phyloP scores from a whole-genome alignment of 2,113 vertebrate genomes.

The Poecile atricapillus region DNA sequence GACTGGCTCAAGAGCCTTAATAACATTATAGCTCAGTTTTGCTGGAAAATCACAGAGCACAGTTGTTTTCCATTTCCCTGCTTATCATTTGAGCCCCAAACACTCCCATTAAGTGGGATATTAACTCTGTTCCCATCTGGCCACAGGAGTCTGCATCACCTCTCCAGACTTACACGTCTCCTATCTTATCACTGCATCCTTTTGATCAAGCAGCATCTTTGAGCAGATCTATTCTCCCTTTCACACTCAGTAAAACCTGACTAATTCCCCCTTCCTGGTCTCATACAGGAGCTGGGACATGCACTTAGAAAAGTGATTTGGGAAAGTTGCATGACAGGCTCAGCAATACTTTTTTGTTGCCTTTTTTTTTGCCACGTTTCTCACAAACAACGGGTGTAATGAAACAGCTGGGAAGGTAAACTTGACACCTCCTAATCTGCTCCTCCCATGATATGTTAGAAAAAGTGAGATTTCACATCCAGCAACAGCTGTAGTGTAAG shows the following conservation, averaged over 20 bases:
- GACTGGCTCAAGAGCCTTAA: neutral
- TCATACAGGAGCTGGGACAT: neutral
- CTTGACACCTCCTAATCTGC: neutral
- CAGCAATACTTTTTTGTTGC: neutral
- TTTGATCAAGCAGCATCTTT: conserved; percentile 64
- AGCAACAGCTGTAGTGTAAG: neutral
- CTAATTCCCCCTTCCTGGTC: neutral
- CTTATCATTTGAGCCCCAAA: conserved; percentile 15
- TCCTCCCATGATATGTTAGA: neutral
- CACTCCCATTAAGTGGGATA: neutral
- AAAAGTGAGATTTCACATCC: neutral
- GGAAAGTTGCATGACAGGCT: neutral
- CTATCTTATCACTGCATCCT: conserved; percentile 38
- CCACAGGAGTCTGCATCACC: conserved; percentile 10
- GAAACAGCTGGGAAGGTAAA: conserved; percentile 32
- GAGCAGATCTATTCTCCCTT: neutral
- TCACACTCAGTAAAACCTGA: conserved; percentile 6
- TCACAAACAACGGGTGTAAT: neutral
- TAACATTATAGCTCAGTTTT: neutral
- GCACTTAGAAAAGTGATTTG: neutral
- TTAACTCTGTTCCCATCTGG: neutral
- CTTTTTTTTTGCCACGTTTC: neutral
- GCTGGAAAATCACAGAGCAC: neutral
- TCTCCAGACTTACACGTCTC: neutral
- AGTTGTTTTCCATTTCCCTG: neutral